Base-by-base conservation (phyloP, 1,140 invertebrate species). In the Drosophila trapezifrons region DNA sequence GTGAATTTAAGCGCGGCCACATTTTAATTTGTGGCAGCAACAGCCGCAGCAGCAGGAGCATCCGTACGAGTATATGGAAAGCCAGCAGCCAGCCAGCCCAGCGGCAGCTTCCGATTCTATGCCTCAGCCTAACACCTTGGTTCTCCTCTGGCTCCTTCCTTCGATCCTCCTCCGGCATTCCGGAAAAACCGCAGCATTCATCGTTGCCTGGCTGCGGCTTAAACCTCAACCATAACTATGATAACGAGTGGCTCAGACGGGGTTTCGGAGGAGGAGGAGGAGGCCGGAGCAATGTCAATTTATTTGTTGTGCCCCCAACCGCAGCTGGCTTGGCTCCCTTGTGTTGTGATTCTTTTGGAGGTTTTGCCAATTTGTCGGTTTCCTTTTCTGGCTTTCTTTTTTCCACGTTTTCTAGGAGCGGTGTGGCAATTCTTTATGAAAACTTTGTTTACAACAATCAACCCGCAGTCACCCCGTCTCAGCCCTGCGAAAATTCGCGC, bases 361-460 rank as follows among this genome's bases (percentile, higher is more conserved):
- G 76, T 83, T 72, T 72, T 83, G 83, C 83, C 83, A 87, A 87
- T 87, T 87, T 87, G 84, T 89, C 84, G 86, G 84, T 69, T 89
- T 67, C 64, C 70, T 29, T 70, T 37, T 37, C 43, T 38, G 25
- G 25, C 15, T 38, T 32, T 46, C 4, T 12, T 70, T 43, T 27
- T 18, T 58, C 62, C 7, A 5, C 0, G 3, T 15, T 73, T 57
- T 62, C 71, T 76, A 55, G 32, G 27, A 54, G 63, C 64, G 65
- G 59, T 59, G 76, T 70, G 59, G 67, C 86, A 87, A 76, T 82
- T 83, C 84, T 76, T 83, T 87, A 80, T 89, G 79, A 83, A 87
- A 87, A 87, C 84, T 87, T 87, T 86, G 83, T 82, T 80, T 85
- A 81, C 78, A 80, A 85, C 78, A 85, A 86, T 85, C 81, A 85